These are phyloP conservation scores for Plectropomus leopardus DNA, from an alignment of 2,113 vertebrate genomes.

Conservation along the genomic window DNA sequence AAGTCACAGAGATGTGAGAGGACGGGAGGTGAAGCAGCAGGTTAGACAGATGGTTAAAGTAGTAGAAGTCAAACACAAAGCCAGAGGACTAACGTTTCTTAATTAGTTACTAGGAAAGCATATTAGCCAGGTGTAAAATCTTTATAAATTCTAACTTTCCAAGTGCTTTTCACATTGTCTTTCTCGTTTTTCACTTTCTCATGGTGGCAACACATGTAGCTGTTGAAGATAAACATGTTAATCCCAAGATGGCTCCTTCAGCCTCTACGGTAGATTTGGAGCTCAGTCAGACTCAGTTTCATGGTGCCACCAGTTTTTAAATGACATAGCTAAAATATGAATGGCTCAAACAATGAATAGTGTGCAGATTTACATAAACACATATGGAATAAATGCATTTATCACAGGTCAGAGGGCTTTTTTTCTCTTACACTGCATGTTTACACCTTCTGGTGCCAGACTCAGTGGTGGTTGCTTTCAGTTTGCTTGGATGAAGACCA, in stretches of 20 bases:
- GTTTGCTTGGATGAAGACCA: constrained; percentile 2
- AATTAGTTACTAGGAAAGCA: not conserved
- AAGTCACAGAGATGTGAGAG: not conserved
- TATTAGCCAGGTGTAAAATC: not conserved
- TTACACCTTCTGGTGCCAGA: not conserved
- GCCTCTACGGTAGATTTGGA: not conserved
- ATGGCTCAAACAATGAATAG: not conserved
- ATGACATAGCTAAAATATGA: not conserved
- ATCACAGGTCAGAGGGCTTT: not conserved
- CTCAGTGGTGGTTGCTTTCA: not conserved
- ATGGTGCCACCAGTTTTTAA: not conserved
- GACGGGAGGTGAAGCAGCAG: not conserved
- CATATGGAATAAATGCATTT: constrained; percentile 3
- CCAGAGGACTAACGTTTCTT: too few relatives aligned
- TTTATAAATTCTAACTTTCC: not conserved
- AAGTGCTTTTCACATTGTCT: not conserved
- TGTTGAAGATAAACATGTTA: not conserved
- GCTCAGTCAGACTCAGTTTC: constrained; percentile 4
- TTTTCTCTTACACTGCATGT: not conserved
- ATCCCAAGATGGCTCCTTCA: not conserved
- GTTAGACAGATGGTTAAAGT: not conserved
- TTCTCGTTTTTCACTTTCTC: too few relatives aligned
- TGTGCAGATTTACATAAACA: not conserved
- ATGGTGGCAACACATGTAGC: not conserved
- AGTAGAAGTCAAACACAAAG: not conserved